Conservation (phyloP, 53 echinoderm and acorn worm genomes). For the Paracentrotus lividus region DNA sequence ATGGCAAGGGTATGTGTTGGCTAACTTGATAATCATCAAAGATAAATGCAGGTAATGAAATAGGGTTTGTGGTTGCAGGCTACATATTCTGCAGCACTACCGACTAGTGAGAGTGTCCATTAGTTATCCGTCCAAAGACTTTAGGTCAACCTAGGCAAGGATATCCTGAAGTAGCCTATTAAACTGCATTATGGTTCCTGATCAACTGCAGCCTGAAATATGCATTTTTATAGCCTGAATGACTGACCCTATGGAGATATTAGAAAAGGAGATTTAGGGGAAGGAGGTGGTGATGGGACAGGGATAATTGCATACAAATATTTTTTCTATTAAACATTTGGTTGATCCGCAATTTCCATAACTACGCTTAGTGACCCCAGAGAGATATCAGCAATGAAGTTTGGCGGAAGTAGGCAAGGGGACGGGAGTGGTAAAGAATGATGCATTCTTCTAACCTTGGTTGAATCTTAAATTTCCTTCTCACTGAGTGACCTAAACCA, state of each 20-base stretch:
- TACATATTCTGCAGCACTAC: background rate
- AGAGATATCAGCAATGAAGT: slow-evolving; percentile 57
- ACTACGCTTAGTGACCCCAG: slow-evolving; percentile 67
- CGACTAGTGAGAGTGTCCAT: background rate
- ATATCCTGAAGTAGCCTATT: slow-evolving; percentile 16
- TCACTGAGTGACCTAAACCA: too few species aligned
- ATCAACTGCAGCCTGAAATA: too few species aligned
- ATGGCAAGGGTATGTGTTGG: too few species aligned
- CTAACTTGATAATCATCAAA: too few species aligned
- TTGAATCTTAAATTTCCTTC: too few species aligned
- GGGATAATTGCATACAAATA: background rate
- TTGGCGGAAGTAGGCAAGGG: slow-evolving; percentile 51
- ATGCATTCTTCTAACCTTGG: background rate
- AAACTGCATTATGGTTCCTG: slow-evolving; percentile 6
- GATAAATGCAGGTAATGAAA: too few species aligned
- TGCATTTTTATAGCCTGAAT: too few species aligned
- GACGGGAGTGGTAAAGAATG: background rate
- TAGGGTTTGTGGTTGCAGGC: too few species aligned
- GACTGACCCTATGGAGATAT: too few species aligned
- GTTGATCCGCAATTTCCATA: slow-evolving; percentile 48
- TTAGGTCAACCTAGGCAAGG: background rate
- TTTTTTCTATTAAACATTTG: background rate
- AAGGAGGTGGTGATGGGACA: too few species aligned
- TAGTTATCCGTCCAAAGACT: background rate
- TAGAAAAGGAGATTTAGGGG: too few species aligned